Evolutionary conservation across 2,113 vertebrate genomes (phyloP).

Genomic region (Nothobranchius furzeri): DNA sequence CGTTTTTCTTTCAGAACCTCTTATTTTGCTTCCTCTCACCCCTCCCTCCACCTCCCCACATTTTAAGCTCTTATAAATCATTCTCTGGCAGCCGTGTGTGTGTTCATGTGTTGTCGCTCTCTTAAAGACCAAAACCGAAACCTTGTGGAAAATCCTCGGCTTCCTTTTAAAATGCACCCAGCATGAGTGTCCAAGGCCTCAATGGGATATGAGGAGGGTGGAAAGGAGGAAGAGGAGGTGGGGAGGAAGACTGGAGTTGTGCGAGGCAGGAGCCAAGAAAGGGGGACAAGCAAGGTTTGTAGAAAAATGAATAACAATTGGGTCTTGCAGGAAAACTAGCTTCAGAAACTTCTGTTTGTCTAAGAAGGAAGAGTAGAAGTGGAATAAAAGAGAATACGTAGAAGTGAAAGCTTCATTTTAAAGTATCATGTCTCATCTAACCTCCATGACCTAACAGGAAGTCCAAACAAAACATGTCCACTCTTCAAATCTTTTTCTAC

Average conservation of each 20-base stretch:
- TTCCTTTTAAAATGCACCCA: conserved; percentile 60
- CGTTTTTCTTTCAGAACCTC: conserved; percentile 19
- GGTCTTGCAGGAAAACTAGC: conserved; percentile 10
- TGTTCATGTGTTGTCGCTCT: conserved; percentile 61
- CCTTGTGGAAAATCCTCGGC: conserved; percentile 65
- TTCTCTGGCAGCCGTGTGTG: conserved; percentile 61
- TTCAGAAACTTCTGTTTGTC: conserved; percentile 24
- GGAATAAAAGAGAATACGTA: not conserved
- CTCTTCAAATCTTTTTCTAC: not conserved
- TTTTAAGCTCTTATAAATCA: conserved; percentile 60
- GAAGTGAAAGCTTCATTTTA: not conserved
- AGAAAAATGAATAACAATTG: not conserved
- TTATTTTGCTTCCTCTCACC: conserved; percentile 30
- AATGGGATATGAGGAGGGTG: not conserved
- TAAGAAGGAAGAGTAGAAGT: not conserved
- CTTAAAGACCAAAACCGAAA: conserved; percentile 64
- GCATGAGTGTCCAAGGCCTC: conserved; percentile 54
- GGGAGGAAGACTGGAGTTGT: conserved; percentile 27
- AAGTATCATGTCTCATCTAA: conserved; percentile 1
- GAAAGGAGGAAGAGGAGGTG: not conserved
- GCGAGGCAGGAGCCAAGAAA: conserved; percentile 14
- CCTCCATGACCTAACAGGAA: not conserved
- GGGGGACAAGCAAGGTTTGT: conserved; percentile 15
- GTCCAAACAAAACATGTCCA: not conserved
- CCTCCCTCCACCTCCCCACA: too few species aligned